Evolutionary conservation across 2,113 vertebrate genomes (phyloP), one percentile per base, ranked within the genome.

Genomic region (Leucopternis melanops): DNA sequence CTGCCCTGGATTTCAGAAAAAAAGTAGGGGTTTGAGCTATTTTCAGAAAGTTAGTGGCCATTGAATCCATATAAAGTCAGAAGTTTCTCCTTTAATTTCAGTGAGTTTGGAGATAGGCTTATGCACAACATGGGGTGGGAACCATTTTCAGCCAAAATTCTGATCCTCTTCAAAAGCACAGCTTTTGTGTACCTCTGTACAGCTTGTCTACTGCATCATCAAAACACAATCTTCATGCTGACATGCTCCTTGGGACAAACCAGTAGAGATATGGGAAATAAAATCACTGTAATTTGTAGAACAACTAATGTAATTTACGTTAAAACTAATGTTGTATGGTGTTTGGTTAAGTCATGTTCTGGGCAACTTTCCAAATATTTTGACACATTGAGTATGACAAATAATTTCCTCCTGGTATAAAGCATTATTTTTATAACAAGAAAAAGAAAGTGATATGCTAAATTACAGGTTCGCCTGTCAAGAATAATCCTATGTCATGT

Each of bases 401-500:
- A 93, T 80, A 26, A 89, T 86, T 81, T 90, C 73, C 47, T 89
- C 4, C 0, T 82, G 16, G 27, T 81, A 29, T 58, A 86, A 58
- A 92, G 32, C 21, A 72, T 84, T 95, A 81, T 90, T 82, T 95
- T 61, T 70, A 49, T 38, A 86, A 40, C 13, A 58, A 44, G 49
- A 42, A 36, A 50, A 81, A 63, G 36, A 36, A 90, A 69, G 11
- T 42, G 16, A 36, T 55, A 27, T 18, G 32, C 45, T 91, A n/a
- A 94, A 87, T 88, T 96, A 78, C 29, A 86, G 38, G 54, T 78
- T 70, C 79, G 81, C 80, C 58, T 88, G 62, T 85, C 88, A 93
- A 89, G 40, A 91, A 73, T 20, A 81, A 83, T 79, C 29, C 40
- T 65, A 15, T 38, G 10, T 69, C 16, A 26, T 9, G 27, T 59